Evolutionary conservation across 2,888 invertebrate species (phyloP).

Genomic region (Drosophila anceps): DNA sequence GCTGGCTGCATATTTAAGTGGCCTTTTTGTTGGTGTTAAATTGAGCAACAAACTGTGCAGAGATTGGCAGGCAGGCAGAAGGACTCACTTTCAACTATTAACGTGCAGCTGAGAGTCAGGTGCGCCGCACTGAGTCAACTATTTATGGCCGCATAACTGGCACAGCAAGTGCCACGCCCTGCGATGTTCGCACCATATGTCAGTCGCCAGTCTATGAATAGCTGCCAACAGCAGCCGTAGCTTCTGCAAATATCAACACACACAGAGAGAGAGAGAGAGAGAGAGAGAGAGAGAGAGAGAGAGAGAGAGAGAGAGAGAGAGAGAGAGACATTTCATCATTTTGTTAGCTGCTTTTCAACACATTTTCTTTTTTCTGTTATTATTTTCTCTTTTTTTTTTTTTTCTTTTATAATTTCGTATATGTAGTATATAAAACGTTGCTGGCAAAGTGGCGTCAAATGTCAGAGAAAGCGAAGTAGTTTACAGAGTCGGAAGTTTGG

Average conservation of each 20-base stretch:
- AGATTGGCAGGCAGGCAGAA: slow-evolving; percentile 58
- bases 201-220: slow-evolving; percentile 66
- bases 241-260: slow-evolving; percentile 33
- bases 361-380: slow-evolving; percentile 25
- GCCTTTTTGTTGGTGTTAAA: slow-evolving; percentile 75
- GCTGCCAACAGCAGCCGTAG: slow-evolving; percentile 46
- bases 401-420: slow-evolving; percentile 28
- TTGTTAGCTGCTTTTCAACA: slow-evolving; percentile 36
- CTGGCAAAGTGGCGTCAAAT: slow-evolving; percentile 74
- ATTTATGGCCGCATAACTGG: slow-evolving; percentile 75
- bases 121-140: slow-evolving; percentile 43
- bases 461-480: slow-evolving; percentile 57
- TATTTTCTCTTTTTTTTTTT: not conserved
- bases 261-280: not conserved
- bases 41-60: slow-evolving; percentile 67
- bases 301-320: not conserved
- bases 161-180: slow-evolving; percentile 57
- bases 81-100: slow-evolving; percentile 73
- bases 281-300: slow-evolving; percentile 5
- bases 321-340: slow-evolving; percentile 27
- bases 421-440: slow-evolving; percentile 11
- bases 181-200: slow-evolving; percentile 54
- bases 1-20: slow-evolving; percentile 61
- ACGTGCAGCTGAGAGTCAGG: slow-evolving; percentile 40
- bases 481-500: slow-evolving; percentile 61